These are phyloP conservation scores for Vollenhovia emeryi DNA, from an alignment of 1,140 invertebrate species.

Conservation along the genomic window DNA sequence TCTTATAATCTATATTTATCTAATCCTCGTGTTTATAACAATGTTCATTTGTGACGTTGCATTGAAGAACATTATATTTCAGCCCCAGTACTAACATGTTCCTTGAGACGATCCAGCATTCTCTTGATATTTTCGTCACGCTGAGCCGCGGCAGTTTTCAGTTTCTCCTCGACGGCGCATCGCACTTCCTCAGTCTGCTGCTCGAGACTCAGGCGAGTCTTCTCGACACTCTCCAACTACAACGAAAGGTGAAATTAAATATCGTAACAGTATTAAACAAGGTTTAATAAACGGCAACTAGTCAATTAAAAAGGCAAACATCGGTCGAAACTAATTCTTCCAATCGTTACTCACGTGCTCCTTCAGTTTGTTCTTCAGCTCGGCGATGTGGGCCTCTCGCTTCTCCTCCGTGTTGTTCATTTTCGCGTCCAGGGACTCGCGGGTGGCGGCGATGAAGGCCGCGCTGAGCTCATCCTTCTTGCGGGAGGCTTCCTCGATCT, in stretches of 20 bases:
- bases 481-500: slow-evolving; percentile 95
- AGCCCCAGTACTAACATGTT: slow-evolving; percentile 94
- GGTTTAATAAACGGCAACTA: background rate
- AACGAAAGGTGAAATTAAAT: slow-evolving; percentile 76
- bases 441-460: slow-evolving; percentile 93
- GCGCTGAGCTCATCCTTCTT: slow-evolving; percentile 95
- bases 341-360: slow-evolving; percentile 87
- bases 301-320: background rate
- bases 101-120: slow-evolving; percentile 94
- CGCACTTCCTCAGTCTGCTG: slow-evolving; percentile 93
- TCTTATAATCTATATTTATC: background rate
- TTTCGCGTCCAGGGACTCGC: slow-evolving; percentile 94
- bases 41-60: slow-evolving; percentile 12
- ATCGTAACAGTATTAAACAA: background rate
- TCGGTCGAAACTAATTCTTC: background rate
- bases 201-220: slow-evolving; percentile 92
- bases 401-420: slow-evolving; percentile 96
- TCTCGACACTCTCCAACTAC: slow-evolving; percentile 93
- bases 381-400: slow-evolving; percentile 94
- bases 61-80: too few relatives aligned
- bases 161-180: slow-evolving; percentile 93
- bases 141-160: slow-evolving; percentile 93
- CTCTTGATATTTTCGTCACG: slow-evolving; percentile 95
- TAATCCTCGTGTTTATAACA: background rate
- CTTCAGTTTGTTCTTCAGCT: slow-evolving; percentile 94